phyloP scores from a whole-genome alignment of 1,140 invertebrate genomes.

The Magallana angulata region DNA sequence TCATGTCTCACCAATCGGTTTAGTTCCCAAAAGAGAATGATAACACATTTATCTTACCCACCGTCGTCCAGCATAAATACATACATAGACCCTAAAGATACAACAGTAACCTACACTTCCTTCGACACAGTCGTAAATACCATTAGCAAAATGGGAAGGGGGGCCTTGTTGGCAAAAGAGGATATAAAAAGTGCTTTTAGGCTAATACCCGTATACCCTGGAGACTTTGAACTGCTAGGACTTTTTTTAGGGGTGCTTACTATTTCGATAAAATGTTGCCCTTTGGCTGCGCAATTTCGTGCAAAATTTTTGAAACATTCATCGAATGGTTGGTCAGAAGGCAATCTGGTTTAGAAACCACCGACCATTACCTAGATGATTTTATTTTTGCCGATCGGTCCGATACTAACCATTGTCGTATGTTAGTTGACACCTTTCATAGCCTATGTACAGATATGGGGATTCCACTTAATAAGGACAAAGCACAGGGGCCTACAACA shows the following conservation, averaged over 20 bases:
- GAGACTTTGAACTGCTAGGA: slow-evolving; percentile 43
- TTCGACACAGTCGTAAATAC: slow-evolving; percentile 36
- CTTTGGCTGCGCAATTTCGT: slow-evolving; percentile 41
- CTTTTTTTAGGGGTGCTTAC: slow-evolving; percentile 30
- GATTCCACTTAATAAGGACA: slow-evolving; percentile 37
- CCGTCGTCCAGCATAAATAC: slow-evolving; percentile 14
- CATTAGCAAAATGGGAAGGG: slow-evolving; percentile 14
- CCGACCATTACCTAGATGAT: slow-evolving; percentile 49
- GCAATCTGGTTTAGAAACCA: background rate
- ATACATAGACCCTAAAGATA: slow-evolving; percentile 27
- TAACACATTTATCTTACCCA: slow-evolving; percentile 46
- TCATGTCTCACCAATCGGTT: slow-evolving; percentile 45
- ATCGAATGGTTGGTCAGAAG: background rate
- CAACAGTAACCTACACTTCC: slow-evolving; percentile 39
- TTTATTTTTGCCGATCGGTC: slow-evolving; percentile 29
- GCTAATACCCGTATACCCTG: slow-evolving; percentile 16
- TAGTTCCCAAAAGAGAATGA: slow-evolving; percentile 46
- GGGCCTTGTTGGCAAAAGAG: background rate
- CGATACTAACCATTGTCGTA: background rate
- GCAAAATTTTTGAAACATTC: slow-evolving; percentile 31
- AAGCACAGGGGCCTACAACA: slow-evolving; percentile 32
- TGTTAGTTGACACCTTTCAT: background rate
- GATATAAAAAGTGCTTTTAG: slow-evolving; percentile 39
- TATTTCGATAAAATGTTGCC: slow-evolving; percentile 48
- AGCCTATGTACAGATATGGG: slow-evolving; percentile 24